A percentile compares a stretch with the other conserved stretches of the same genome.
phyloP scores from a whole-genome alignment of 1,140 invertebrate genomes.

The Panulirus ornatus region DNA sequence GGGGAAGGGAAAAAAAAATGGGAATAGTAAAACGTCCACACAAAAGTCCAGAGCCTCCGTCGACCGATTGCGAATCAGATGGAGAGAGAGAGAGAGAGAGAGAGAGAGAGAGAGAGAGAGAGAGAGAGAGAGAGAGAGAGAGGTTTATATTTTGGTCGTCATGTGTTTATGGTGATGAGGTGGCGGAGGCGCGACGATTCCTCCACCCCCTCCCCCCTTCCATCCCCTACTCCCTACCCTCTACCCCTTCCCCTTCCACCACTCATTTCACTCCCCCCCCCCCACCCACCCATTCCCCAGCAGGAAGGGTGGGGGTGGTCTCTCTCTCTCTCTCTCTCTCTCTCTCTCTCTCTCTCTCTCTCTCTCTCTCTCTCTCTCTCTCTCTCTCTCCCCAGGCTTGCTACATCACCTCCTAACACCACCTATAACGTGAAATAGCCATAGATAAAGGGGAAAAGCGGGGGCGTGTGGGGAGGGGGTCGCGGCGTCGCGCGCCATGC shows the following conservation, averaged over 20 bases:
- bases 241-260: background rate
- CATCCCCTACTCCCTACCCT: background rate
- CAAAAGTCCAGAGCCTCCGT: too few relatives aligned
- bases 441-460: slow-evolving; percentile 8
- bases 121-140: too few relatives aligned
- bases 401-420: background rate
- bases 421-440: background rate
- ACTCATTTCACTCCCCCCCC: background rate
- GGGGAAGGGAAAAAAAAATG: too few relatives aligned
- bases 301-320: background rate
- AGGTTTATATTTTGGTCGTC: too few relatives aligned
- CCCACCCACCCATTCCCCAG: background rate
- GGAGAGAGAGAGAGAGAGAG: too few relatives aligned
- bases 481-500: too few relatives aligned
- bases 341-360: background rate
- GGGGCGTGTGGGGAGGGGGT: background rate
- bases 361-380: background rate
- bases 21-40: too few relatives aligned
- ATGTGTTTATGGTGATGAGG: background rate
- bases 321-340: slow-evolving; percentile 2
- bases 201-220: background rate
- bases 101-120: too few relatives aligned
- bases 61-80: too few relatives aligned
- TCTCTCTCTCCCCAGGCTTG: background rate
- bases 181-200: background rate